Conservation (phyloP, 2,888 invertebrate genomes). For the Ochlodes sylvanus region DNA sequence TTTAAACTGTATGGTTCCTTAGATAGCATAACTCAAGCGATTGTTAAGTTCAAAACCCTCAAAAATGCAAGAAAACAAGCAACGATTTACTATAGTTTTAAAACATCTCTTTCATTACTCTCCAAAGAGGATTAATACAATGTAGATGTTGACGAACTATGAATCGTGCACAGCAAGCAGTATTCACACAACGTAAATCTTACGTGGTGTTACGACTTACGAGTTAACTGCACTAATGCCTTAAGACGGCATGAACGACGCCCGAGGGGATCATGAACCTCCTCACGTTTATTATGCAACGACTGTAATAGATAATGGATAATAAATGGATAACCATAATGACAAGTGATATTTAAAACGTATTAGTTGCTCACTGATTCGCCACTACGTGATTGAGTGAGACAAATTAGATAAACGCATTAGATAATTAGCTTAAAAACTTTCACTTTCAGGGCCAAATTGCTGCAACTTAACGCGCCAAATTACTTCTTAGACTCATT, state of each 20-base stretch:
- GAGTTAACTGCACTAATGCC: constrained; percentile 39
- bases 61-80: no score
- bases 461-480: constrained; percentile 30
- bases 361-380: constrained; percentile 66
- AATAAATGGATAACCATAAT: constrained; percentile 61
- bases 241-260: constrained; percentile 58
- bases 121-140: constrained; percentile 10
- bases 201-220: constrained; percentile 19
- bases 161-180: constrained; percentile 7
- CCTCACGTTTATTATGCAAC: constrained; percentile 69
- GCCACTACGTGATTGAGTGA: constrained; percentile 69
- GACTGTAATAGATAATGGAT: constrained; percentile 76
- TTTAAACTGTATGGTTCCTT: no score
- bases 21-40: no score
- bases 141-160: not conserved
- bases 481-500: constrained; percentile 33
- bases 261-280: constrained; percentile 65
- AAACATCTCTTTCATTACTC: not conserved
- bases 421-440: constrained; percentile 59
- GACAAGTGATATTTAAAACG: constrained; percentile 78
- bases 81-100: no score
- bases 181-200: constrained; percentile 36
- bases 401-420: constrained; percentile 75
- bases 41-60: no score
- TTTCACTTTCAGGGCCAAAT: constrained; percentile 72